phyloP scores from a whole-genome alignment of 2,113 vertebrate genomes.

The Phalacrocorax pelagicus region DNA sequence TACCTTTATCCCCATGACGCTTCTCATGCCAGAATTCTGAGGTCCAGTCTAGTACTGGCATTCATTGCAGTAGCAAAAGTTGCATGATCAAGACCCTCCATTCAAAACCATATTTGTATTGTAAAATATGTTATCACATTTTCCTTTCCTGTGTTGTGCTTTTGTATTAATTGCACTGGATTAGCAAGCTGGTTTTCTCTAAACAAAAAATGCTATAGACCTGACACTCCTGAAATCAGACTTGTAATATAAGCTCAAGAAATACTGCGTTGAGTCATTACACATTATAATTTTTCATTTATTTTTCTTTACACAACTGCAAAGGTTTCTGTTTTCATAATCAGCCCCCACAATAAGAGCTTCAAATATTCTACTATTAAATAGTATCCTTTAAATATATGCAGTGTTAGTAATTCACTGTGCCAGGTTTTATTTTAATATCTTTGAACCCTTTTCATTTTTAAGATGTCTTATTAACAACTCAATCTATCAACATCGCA shows the following conservation, averaged over 20 bases:
- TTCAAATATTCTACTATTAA: slow-evolving; percentile 34
- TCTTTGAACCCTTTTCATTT: slow-evolving; percentile 10
- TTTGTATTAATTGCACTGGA: background rate
- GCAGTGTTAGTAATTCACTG: slow-evolving; percentile 32
- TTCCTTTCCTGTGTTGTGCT: background rate
- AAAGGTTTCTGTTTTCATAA: slow-evolving; percentile 4
- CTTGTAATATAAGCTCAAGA: background rate
- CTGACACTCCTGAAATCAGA: background rate
- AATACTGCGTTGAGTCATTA: background rate
- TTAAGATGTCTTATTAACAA: slow-evolving; percentile 39
- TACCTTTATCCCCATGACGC: background rate
- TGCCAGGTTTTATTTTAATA: slow-evolving; percentile 28
- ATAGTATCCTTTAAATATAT: slow-evolving; percentile 55
- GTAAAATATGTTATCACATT: background rate
- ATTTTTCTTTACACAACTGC: background rate
- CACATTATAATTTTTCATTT: background rate
- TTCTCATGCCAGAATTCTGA: background rate
- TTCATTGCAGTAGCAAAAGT: background rate
- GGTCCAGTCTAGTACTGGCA: background rate
- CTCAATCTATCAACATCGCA: slow-evolving; percentile 17
- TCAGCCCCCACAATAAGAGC: background rate
- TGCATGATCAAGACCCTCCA: background rate
- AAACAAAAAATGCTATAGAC: background rate
- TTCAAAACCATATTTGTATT: background rate
- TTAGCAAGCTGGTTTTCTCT: background rate